A percentile compares a stretch with the other conserved stretches of the same genome.
Evolutionary conservation across 2,797 vertebrate genomes (phyloP).

Genomic region (Sebastiscus tertius): DNA sequence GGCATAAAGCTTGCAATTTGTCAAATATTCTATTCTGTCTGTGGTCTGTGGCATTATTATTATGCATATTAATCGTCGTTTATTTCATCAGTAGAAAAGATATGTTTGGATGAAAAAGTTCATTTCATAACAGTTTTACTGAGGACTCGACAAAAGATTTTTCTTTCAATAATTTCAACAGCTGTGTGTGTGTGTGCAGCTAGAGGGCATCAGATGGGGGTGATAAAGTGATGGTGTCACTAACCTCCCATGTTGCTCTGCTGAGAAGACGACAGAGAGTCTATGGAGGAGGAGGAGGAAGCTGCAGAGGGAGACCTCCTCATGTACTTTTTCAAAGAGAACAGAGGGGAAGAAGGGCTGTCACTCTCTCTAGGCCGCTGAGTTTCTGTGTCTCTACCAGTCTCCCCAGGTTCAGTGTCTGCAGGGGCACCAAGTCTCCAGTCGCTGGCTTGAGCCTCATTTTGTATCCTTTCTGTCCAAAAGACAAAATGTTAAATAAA

Average conservation of each 20-base stretch:
- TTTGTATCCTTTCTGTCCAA: slow-evolving; percentile 55
- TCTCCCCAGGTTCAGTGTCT: slow-evolving; percentile 68
- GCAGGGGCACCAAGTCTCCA: slow-evolving; percentile 75
- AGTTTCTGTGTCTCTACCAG: slow-evolving; percentile 76
- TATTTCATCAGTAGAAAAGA: slow-evolving; percentile 45
- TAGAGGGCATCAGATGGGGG: background rate
- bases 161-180: background rate
- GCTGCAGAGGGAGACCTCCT: slow-evolving; percentile 77
- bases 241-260: slow-evolving; percentile 87
- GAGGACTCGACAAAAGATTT: background rate
- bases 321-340: slow-evolving; percentile 87
- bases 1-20: slow-evolving; percentile 65
- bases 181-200: slow-evolving; percentile 13
- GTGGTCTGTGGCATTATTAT: slow-evolving; percentile 53
- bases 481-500: background rate
- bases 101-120: slow-evolving; percentile 43
- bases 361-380: slow-evolving; percentile 78
- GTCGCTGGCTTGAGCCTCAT: slow-evolving; percentile 20
- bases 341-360: slow-evolving; percentile 75
- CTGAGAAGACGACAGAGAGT: slow-evolving; percentile 83
- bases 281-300: slow-evolving; percentile 77
- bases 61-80: slow-evolving; percentile 53
- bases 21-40: slow-evolving; percentile 61
- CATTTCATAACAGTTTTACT: slow-evolving; percentile 26
- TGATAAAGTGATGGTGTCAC: slow-evolving; percentile 61